Conservation (phyloP, 2,113 vertebrate genomes). For the Chloropsis hardwickii region DNA sequence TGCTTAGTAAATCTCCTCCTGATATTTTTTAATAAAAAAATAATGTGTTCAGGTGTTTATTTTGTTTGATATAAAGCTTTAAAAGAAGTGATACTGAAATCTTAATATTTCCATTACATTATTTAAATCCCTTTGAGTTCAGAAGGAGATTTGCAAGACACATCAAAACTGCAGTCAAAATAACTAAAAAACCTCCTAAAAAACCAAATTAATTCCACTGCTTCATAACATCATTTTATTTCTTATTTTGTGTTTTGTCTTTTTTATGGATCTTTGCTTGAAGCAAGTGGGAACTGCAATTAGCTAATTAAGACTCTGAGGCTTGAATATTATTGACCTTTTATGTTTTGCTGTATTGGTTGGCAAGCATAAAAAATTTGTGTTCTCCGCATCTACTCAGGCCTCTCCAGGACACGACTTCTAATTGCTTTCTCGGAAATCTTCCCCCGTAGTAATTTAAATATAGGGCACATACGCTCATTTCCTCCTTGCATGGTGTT, state of each 20-base stretch:
- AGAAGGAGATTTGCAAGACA: neutral
- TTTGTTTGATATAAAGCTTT: neutral
- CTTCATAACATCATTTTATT: neutral
- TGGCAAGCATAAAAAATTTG: neutral
- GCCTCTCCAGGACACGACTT: neutral
- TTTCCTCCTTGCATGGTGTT: neutral
- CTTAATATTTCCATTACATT: neutral
- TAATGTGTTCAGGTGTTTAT: neutral
- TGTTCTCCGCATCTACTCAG: neutral
- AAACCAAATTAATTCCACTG: neutral
- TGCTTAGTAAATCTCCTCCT: neutral
- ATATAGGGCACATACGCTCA: neutral
- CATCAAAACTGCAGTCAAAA: neutral
- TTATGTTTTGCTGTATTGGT: neutral
- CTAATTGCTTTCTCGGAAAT: slow-evolving; percentile 16
- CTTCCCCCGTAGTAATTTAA: neutral
- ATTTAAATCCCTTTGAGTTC: neutral
- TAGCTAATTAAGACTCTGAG: slow-evolving; percentile 1
- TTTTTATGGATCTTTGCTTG: neutral
- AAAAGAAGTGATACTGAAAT: neutral
- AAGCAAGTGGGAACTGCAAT: neutral
- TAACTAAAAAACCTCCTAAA: neutral
- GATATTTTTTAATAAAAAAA: neutral
- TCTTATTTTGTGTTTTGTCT: neutral
- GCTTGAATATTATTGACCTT: slow-evolving; percentile 4